These are phyloP conservation scores for Amniataba percoides DNA, from an alignment of 2,797 vertebrate species.

Conservation along the genomic window DNA sequence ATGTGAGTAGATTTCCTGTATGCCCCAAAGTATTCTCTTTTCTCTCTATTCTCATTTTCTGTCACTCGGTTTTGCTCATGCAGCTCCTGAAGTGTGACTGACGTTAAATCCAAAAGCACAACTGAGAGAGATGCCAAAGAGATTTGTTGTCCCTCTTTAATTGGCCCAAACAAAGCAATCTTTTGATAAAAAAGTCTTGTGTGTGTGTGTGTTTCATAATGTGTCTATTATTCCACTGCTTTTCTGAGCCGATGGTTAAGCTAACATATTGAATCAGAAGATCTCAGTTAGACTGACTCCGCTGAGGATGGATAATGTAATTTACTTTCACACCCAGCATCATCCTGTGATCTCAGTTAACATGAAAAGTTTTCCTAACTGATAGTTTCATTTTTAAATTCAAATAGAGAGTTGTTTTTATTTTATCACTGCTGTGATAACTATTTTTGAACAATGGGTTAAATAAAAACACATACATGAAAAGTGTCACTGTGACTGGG, in stretches of 20 bases:
- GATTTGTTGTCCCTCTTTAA: neutral
- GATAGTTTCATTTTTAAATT: neutral
- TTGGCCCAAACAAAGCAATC: neutral
- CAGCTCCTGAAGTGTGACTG: neutral
- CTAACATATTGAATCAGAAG: conserved; percentile 27
- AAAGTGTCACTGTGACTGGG: too few relatives aligned
- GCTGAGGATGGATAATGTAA: neutral
- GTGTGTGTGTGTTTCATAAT: neutral
- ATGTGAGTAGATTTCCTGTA: neutral
- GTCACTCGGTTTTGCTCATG: neutral
- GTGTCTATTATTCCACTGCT: too few relatives aligned
- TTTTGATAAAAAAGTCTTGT: neutral
- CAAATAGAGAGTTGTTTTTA: neutral
- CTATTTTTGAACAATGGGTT: neutral
- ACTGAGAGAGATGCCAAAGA: neutral
- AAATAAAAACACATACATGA: too few relatives aligned
- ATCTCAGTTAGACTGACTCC: neutral
- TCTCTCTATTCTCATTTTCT: neutral
- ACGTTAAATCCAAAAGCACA: neutral
- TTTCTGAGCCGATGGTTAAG: neutral
- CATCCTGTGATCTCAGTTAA: neutral
- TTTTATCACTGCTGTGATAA: neutral
- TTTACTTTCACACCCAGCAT: neutral
- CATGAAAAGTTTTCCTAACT: neutral
- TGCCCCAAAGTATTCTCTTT: neutral